These are phyloP conservation scores for Anguilla japonica DNA, from an alignment of 2,113 vertebrate genomes.

Conservation along the genomic window DNA sequence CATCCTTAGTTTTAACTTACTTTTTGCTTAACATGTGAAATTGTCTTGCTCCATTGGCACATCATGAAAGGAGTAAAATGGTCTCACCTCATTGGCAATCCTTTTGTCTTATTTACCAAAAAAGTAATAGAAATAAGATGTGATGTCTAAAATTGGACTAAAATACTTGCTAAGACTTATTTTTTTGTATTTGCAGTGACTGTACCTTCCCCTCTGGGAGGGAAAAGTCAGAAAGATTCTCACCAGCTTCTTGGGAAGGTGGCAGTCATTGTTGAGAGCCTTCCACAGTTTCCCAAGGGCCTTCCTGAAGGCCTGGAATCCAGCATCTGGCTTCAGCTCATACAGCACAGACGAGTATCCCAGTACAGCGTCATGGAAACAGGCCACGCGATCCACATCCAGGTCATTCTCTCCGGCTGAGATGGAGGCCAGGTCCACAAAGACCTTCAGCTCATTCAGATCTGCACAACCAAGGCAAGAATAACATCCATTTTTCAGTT, in stretches of 20 bases:
- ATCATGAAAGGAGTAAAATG: too few relatives aligned
- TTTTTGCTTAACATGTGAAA: too few relatives aligned
- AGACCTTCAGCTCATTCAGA: slow-evolving; percentile 91
- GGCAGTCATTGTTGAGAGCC: slow-evolving; percentile 82
- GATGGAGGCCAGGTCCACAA: slow-evolving; percentile 94
- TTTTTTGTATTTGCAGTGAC: too few relatives aligned
- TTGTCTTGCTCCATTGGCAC: too few relatives aligned
- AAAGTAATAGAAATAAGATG: too few relatives aligned
- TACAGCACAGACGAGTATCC: slow-evolving; percentile 87
- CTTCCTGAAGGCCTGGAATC: slow-evolving; percentile 70
- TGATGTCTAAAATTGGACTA: too few relatives aligned
- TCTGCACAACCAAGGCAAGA: slow-evolving; percentile 58
- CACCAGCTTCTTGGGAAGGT: slow-evolving; percentile 86
- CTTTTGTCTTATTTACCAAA: too few relatives aligned
- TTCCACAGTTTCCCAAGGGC: slow-evolving; percentile 82
- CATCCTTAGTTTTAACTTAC: too few relatives aligned
- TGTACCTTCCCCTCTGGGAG: too few relatives aligned
- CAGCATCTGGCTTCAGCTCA: slow-evolving; percentile 69
- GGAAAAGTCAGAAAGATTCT: slow-evolving; percentile 11
- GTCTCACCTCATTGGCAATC: too few relatives aligned
- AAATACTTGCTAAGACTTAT: too few relatives aligned
- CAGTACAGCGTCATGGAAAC: slow-evolving; percentile 87
- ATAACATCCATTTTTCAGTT: neutral
- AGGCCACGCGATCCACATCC: slow-evolving; percentile 91
- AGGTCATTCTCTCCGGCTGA: slow-evolving; percentile 96